A percentile compares a stretch with the other conserved stretches of the same genome.
These are phyloP conservation scores for Chlorodrepanis virens DNA, from an alignment of 2,113 vertebrate genomes.

Conservation along the genomic window DNA sequence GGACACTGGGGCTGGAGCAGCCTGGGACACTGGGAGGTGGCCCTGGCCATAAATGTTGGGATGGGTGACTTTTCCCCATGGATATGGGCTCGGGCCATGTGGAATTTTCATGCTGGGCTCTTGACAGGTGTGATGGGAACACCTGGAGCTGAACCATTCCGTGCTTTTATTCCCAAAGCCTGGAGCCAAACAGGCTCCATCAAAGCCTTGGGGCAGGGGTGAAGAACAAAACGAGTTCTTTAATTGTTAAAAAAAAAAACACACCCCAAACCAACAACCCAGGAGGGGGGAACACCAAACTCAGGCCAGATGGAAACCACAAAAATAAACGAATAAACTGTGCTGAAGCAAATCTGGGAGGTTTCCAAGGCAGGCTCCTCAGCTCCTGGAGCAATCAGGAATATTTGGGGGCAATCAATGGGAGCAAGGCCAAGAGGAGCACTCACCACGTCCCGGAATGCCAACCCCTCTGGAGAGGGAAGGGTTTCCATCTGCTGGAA, in stretches of 20 bases:
- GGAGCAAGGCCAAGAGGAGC: background rate
- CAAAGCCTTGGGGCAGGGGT: background rate
- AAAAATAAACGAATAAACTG: background rate
- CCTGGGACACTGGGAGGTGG: background rate
- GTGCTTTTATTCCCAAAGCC: background rate
- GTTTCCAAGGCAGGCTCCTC: constrained; percentile 5
- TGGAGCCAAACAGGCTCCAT: background rate
- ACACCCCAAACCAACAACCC: no score
- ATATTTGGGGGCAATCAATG: background rate
- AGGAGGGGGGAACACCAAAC: background rate
- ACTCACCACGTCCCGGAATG: background rate
- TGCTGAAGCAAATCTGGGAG: background rate
- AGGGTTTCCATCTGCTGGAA: background rate
- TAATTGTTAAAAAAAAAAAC: background rate
- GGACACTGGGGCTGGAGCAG: background rate
- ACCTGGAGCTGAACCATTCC: background rate
- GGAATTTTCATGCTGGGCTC: background rate
- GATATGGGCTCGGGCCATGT: background rate
- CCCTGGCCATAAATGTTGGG: background rate
- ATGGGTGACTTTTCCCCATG: no score
- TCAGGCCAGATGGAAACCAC: background rate
- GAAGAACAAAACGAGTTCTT: background rate
- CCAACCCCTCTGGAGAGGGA: background rate
- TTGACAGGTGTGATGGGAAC: background rate
- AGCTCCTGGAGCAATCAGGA: constrained; percentile 1